Evolutionary conservation across 30 jellyfish, hydroid and myxozoan genomes (phyloP), one percentile per base, ranked within the genome.

Genomic region (Chrysaora quinquecirrha): DNA sequence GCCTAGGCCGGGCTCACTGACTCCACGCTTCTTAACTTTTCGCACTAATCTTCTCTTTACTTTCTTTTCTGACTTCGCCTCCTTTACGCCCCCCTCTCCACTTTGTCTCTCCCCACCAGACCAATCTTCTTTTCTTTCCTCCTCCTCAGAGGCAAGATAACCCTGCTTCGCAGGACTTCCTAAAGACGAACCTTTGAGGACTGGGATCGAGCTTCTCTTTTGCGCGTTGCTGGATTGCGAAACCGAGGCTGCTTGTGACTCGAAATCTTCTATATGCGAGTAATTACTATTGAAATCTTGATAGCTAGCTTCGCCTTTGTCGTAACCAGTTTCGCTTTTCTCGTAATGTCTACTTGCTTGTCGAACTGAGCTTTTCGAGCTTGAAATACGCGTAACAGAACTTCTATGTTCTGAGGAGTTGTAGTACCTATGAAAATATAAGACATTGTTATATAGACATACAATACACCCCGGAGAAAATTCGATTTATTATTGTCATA

Each of bases 11-110:
- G n/a, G n/a, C 14, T 38, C 54, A 3, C 54, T 38, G 11, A 3
- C 54, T 10, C 68, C 70, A 58, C 94, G 83, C 20, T 71, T 48
- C 28, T 73, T 84, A 22, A 49, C 74, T 31, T 84, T 84, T 28
- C 87, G 86, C 14, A 52, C 94, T 12, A 49, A 69, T 0, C 85
- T 79, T 56, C 60, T 58, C 48, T 70, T 82, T n/a, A 60, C 85
- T 63, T 73, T 16, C 76, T 32, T 84, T 30, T 84, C 77, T 61
- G 46, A 54, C 75, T 84, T 73, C 34, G 87, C 76, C 1, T 78
- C 64, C 23, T 29, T 82, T 73, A 56, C 16, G 27, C 30, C 12
- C 19, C 19, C 78, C 14, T 21, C 21, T 11, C 78, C 12, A n/a
- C n/a, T n/a, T 12, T 25, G 4, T 10, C 3, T 2, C 14, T 34